phyloP scores from a whole-genome alignment of 2,888 invertebrate species.

The Crematogaster levior region DNA sequence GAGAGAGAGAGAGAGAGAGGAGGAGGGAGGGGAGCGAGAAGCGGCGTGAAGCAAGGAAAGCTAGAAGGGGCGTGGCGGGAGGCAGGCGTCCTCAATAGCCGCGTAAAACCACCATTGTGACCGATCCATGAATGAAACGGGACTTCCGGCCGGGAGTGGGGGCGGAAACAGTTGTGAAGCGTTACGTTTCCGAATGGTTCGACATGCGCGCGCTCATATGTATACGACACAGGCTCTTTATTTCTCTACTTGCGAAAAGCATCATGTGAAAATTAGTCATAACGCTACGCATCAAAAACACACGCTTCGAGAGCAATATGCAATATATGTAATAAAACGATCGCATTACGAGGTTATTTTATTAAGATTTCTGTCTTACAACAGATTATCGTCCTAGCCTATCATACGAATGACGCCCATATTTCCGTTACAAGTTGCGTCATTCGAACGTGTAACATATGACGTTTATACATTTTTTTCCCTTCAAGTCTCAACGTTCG shows the following conservation, averaged over 20 bases:
- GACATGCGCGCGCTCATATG: slow-evolving; percentile 61
- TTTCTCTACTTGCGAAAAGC: slow-evolving; percentile 10
- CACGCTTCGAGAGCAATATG: background rate
- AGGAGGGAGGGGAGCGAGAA: slow-evolving; percentile 33
- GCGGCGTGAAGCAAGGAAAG: slow-evolving; percentile 32
- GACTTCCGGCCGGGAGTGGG: slow-evolving; percentile 84
- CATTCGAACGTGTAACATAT: slow-evolving; percentile 26
- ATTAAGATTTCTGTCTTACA: slow-evolving; percentile 22
- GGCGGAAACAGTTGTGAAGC: slow-evolving; percentile 84
- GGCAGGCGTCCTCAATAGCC: slow-evolving; percentile 82
- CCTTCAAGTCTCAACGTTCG: background rate
- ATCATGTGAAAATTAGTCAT: slow-evolving; percentile 20
- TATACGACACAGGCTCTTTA: background rate
- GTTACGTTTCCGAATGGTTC: slow-evolving; percentile 82
- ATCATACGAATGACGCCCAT: slow-evolving; percentile 25
- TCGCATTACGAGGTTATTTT: background rate
- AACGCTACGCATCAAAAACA: background rate
- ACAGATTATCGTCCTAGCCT: slow-evolving; percentile 1
- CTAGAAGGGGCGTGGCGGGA: slow-evolving; percentile 74
- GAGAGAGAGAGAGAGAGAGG: slow-evolving; percentile 51
- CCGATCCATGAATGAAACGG: slow-evolving; percentile 85
- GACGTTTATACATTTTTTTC: slow-evolving; percentile 2
- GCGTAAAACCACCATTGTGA: slow-evolving; percentile 85
- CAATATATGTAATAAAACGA: no score
- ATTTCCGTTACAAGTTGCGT: slow-evolving; percentile 30